Conservation (phyloP, 2,113 vertebrate species). For the Dicrurus megarhynchus region DNA sequence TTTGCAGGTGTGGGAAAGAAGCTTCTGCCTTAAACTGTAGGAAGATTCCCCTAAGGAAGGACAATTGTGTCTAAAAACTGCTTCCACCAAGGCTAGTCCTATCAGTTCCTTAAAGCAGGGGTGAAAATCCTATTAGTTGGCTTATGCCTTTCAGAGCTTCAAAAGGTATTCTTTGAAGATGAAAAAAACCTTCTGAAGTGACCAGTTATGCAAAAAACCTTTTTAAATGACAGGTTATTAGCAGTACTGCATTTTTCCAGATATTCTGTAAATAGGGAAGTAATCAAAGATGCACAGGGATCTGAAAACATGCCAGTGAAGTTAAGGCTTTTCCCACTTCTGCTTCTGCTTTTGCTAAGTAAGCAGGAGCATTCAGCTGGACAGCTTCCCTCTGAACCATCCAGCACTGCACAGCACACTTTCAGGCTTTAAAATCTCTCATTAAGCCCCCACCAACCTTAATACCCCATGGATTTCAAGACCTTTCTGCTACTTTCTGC, state of each 20-base stretch:
- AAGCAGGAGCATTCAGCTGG: neutral
- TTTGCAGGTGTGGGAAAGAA: neutral
- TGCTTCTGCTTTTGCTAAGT: neutral
- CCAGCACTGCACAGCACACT: neutral
- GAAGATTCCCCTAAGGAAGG: neutral
- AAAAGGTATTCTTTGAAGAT: constrained; percentile 3
- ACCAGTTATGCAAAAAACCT: neutral
- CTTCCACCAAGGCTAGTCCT: neutral
- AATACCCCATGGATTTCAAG: neutral
- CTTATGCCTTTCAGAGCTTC: neutral
- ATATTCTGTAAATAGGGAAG: neutral
- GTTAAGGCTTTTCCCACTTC: neutral
- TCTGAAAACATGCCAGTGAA: neutral
- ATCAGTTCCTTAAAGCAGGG: neutral
- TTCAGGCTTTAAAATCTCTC: neutral
- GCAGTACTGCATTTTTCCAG: neutral
- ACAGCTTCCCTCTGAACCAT: neutral
- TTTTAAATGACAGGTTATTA: neutral
- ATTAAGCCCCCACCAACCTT: neutral
- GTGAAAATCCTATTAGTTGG: neutral
- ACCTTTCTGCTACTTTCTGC: neutral
- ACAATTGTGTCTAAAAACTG: neutral
- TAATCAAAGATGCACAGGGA: neutral
- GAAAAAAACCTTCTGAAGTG: neutral
- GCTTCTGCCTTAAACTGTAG: neutral